Evolutionary conservation across 1,140 invertebrate genomes (phyloP).

Genomic region (Holcopasites calliopsidis): DNA sequence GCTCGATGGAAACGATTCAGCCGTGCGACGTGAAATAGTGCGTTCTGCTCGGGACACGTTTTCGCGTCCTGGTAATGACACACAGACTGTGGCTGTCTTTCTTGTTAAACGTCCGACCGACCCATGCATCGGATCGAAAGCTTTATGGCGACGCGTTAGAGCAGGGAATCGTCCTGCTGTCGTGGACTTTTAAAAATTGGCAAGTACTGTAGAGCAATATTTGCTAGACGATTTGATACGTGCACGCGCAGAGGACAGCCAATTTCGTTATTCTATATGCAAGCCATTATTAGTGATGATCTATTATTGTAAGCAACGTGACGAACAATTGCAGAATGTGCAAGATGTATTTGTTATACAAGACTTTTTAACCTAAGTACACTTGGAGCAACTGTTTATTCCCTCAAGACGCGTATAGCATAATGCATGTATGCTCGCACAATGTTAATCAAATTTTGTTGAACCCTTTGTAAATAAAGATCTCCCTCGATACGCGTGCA

Average conservation of each 20-base stretch:
- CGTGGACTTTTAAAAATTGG: too few relatives aligned
- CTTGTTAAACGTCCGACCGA: constrained; percentile 32
- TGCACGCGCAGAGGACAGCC: too few relatives aligned
- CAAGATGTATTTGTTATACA: not conserved
- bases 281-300: not conserved
- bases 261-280: not conserved
- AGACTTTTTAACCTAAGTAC: not conserved
- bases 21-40: constrained; percentile 37
- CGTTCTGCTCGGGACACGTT: constrained; percentile 27
- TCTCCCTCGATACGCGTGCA: not conserved
- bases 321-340: not conserved
- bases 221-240: too few relatives aligned
- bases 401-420: not conserved
- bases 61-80: constrained; percentile 29
- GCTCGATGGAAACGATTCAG: constrained; percentile 20
- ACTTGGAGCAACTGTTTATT: not conserved
- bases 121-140: not conserved
- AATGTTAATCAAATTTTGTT: constrained; percentile 1
- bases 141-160: not conserved
- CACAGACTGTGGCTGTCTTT: constrained; percentile 30
- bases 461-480: constrained; percentile 28
- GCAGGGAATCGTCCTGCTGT: not conserved
- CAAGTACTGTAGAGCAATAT: too few relatives aligned
- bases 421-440: constrained; percentile 1
- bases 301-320: not conserved